A percentile compares a stretch with the other conserved stretches of the same genome.
These are phyloP conservation scores for Resseliella maxima DNA, from an alignment of 2,888 invertebrate genomes.

Conservation along the genomic window DNA sequence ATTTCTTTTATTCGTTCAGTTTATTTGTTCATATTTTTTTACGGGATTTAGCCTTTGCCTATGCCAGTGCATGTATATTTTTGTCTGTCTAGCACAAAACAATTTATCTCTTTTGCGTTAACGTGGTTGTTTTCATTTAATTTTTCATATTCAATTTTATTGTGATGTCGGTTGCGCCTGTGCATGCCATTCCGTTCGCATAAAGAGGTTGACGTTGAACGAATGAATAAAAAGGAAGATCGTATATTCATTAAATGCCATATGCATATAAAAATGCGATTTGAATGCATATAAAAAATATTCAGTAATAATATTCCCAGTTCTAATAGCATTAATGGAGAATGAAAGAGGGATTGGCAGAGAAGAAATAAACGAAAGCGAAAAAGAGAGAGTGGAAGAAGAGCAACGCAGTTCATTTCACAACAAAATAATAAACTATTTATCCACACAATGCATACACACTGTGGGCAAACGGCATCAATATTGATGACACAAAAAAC, in stretches of 20 bases:
- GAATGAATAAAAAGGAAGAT: not conserved
- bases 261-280: slow-evolving; percentile 23
- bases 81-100: slow-evolving; percentile 2
- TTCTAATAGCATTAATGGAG: no score
- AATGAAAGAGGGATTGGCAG: no score
- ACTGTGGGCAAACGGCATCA: not conserved
- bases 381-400: not conserved
- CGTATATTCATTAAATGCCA: not conserved
- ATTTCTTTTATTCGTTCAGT: not conserved
- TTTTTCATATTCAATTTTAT: slow-evolving; percentile 26
- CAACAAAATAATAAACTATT: not conserved
- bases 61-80: not conserved
- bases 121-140: slow-evolving; percentile 16
- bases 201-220: no score
- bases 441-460: not conserved
- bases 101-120: not conserved
- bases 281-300: not conserved
- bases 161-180: not conserved
- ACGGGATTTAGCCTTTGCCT: not conserved
- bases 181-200: no score
- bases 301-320: not conserved
- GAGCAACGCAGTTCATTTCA: not conserved
- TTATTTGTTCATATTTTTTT: no score
- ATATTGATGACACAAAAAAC: slow-evolving; percentile 53
- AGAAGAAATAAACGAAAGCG: not conserved